phyloP scores from a whole-genome alignment of 2,113 vertebrate species.

The Halcyon malimbica region DNA sequence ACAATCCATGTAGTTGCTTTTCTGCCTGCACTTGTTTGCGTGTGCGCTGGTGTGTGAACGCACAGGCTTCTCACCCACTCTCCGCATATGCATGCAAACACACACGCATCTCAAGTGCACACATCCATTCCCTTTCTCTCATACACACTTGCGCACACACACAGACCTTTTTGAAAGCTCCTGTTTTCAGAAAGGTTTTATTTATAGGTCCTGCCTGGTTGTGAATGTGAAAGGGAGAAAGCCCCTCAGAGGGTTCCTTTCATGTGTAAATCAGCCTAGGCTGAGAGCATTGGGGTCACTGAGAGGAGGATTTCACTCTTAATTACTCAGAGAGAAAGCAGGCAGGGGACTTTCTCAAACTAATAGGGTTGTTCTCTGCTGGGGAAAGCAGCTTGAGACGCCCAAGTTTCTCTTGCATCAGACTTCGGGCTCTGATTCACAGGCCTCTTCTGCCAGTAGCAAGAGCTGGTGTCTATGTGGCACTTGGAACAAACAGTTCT shows the following conservation, averaged over 20 bases:
- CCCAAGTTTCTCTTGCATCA: conserved; percentile 44
- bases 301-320: conserved; percentile 79
- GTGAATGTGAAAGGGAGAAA: conserved; percentile 78
- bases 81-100: conserved; percentile 32
- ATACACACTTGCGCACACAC: conserved; percentile 21
- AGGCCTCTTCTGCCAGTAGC: not conserved
- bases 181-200: conserved; percentile 77
- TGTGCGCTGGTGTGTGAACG: not conserved
- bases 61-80: not conserved
- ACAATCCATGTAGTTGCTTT: not conserved
- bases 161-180: conserved; percentile 71
- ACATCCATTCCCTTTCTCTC: conserved; percentile 30
- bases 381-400: conserved; percentile 24
- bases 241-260: conserved; percentile 74
- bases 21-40: not conserved
- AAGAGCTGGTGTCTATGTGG: not conserved
- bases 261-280: conserved; percentile 82
- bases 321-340: conserved; percentile 79
- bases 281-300: conserved; percentile 73
- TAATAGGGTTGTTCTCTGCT: conserved; percentile 54
- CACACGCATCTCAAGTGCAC: conserved; percentile 24
- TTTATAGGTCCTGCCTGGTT: conserved; percentile 77
- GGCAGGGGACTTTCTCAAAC: conserved; percentile 65
- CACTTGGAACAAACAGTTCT: not conserved
- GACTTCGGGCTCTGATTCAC: conserved; percentile 23